Conservation (phyloP, 1,140 invertebrate species). For the Cylas formicarius region DNA sequence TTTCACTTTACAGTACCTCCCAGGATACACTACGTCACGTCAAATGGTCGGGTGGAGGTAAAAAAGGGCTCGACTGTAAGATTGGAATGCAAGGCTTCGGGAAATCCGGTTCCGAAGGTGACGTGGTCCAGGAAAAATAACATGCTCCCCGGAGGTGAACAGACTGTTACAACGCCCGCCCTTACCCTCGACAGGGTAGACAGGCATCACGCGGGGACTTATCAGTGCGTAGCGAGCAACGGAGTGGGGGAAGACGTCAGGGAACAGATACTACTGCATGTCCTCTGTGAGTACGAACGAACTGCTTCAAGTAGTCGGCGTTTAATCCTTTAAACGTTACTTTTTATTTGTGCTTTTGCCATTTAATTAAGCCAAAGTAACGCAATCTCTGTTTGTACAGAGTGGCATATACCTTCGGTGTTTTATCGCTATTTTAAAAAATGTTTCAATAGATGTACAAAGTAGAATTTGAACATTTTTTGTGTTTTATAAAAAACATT, state of each 20-base stretch:
- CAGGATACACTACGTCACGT: conserved; percentile 51
- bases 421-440: too few relatives aligned
- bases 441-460: too few relatives aligned
- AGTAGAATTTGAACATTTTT: too few relatives aligned
- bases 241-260: conserved; percentile 54
- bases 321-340: too few relatives aligned
- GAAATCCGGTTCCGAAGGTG: conserved; percentile 59
- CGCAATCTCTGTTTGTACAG: too few relatives aligned
- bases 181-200: conserved; percentile 47
- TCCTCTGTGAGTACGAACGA: conserved; percentile 49
- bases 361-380: too few relatives aligned
- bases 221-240: conserved; percentile 57
- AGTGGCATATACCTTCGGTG: too few relatives aligned
- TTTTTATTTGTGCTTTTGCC: too few relatives aligned
- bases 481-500: too few relatives aligned
- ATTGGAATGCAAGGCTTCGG: conserved; percentile 56
- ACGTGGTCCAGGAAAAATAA: conserved; percentile 61
- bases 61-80: conserved; percentile 57
- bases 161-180: conserved; percentile 45
- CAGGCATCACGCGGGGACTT: conserved; percentile 54
- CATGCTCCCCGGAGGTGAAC: conserved; percentile 50
- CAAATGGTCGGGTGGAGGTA: conserved; percentile 53
- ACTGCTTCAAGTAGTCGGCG: too few relatives aligned
- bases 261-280: conserved; percentile 51
- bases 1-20: conserved; percentile 50